Conservation (phyloP, 2,888 invertebrate species). For the Eurytoma californica region DNA sequence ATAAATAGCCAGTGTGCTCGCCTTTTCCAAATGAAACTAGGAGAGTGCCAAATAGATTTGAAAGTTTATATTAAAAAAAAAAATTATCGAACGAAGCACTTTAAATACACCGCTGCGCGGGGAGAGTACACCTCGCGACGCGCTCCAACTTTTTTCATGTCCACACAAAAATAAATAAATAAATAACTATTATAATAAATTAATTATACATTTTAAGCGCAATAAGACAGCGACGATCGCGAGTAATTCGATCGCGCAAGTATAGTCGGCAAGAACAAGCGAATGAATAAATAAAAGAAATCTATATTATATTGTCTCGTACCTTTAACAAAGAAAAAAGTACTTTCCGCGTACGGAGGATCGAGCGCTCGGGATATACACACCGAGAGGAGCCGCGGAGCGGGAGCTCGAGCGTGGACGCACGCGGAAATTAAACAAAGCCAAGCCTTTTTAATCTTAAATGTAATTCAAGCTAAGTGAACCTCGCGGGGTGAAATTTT, state of each 20-base stretch:
- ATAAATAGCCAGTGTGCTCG: slow-evolving; percentile 69
- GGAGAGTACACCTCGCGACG: neutral
- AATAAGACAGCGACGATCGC: too few relatives aligned
- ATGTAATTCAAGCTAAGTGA: neutral
- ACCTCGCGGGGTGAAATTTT: too few relatives aligned
- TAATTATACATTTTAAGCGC: neutral
- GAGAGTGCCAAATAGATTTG: slow-evolving; percentile 71
- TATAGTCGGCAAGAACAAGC: too few relatives aligned
- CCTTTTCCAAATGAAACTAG: slow-evolving; percentile 66
- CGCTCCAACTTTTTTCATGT: too few relatives aligned
- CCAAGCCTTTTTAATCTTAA: slow-evolving; percentile 18
- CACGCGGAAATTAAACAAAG: neutral
- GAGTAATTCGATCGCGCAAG: too few relatives aligned
- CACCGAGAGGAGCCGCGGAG: too few relatives aligned
- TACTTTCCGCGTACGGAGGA: slow-evolving; percentile 1
- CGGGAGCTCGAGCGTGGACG: neutral
- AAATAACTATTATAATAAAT: neutral
- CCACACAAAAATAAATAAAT: slow-evolving; percentile 26
- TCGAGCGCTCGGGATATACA: neutral
- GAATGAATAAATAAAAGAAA: too few relatives aligned
- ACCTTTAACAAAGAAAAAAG: neutral
- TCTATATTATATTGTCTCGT: too few relatives aligned
- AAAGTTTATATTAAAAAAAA: slow-evolving; percentile 67
- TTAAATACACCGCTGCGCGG: too few relatives aligned
- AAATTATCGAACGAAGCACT: neutral